These are phyloP conservation scores for Darevskia mixta DNA, from an alignment of 2,797 vertebrate species.

Conservation along the genomic window DNA sequence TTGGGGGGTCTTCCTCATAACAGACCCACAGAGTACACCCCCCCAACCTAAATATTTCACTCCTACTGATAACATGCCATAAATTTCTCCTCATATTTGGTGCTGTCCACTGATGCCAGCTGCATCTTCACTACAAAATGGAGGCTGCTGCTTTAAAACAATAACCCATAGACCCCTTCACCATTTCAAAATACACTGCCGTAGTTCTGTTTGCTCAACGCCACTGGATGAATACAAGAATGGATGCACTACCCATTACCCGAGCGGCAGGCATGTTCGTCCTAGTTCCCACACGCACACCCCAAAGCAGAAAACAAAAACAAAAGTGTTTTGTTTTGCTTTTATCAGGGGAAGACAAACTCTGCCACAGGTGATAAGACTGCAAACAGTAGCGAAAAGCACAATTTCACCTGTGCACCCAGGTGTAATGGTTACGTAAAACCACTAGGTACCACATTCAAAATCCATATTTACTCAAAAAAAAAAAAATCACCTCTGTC, in stretches of 20 bases:
- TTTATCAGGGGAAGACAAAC: constrained; percentile 41
- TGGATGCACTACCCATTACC: constrained; percentile 31
- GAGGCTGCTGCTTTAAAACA: neutral
- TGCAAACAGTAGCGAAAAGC: neutral
- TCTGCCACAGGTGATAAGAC: neutral
- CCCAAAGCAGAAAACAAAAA: neutral
- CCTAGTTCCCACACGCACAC: constrained; percentile 23
- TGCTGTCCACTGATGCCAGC: neutral
- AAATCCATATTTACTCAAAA: neutral
- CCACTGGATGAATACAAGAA: constrained; percentile 59
- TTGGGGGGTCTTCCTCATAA: neutral
- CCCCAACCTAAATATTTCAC: neutral
- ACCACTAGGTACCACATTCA: neutral
- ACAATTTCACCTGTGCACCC: neutral
- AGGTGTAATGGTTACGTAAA: neutral
- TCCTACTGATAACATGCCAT: neutral
- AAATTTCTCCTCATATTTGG: too few species aligned
- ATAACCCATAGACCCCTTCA: neutral
- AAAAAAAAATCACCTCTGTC: neutral
- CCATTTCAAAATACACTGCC: neutral
- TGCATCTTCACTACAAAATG: neutral
- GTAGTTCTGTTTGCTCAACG: neutral
- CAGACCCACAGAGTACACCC: neutral
- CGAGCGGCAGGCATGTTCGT: constrained; percentile 45
- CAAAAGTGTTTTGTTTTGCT: constrained; percentile 43